Percentiles rank a stretch among this genome's conserved stretches.
These are phyloP conservation scores for Gibbula magus DNA, from an alignment of 2,888 invertebrate species.

Conservation along the genomic window DNA sequence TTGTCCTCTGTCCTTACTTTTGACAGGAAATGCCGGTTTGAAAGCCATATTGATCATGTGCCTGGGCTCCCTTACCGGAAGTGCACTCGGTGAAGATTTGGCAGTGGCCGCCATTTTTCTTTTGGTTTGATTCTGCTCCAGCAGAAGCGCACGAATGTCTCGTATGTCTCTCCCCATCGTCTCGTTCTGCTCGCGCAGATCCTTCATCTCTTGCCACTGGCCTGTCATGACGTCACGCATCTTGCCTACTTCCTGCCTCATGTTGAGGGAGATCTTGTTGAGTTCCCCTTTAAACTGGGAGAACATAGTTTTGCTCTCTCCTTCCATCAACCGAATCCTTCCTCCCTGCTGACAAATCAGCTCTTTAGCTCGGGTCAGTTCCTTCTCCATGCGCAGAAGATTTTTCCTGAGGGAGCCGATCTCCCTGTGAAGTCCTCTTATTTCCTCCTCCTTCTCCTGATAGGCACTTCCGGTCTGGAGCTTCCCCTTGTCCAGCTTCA, in stretches of 20 bases:
- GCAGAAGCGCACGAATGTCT: constrained; percentile 55
- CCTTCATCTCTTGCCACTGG: constrained; percentile 62
- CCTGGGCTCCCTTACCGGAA: constrained; percentile 36
- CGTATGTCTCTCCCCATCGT: constrained; percentile 57
- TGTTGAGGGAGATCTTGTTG: constrained; percentile 50
- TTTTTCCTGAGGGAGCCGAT: constrained; percentile 48
- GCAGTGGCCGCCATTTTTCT: neutral
- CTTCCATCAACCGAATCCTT: constrained; percentile 50
- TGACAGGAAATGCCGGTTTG: constrained; percentile 47
- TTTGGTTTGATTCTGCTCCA: constrained; percentile 24
- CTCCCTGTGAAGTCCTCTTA: constrained; percentile 47
- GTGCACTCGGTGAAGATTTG: constrained; percentile 19
- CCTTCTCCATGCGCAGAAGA: constrained; percentile 51
- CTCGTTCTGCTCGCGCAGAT: constrained; percentile 56
- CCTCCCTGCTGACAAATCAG: constrained; percentile 51
- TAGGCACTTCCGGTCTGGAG: constrained; percentile 44
- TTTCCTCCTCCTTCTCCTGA: constrained; percentile 48
- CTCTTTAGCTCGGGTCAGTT: constrained; percentile 55
- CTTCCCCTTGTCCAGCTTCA: constrained; percentile 47
- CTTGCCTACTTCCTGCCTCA: constrained; percentile 58
- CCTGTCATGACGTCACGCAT: constrained; percentile 61
- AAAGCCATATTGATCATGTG: constrained; percentile 35
- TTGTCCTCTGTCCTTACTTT: constrained; percentile 41
- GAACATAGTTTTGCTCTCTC: constrained; percentile 53
- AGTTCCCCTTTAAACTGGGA: constrained; percentile 61